Evolutionary conservation across 2,113 vertebrate species (phyloP), one percentile per base, ranked within the genome.

Genomic region (Apodemus sylvaticus): DNA sequence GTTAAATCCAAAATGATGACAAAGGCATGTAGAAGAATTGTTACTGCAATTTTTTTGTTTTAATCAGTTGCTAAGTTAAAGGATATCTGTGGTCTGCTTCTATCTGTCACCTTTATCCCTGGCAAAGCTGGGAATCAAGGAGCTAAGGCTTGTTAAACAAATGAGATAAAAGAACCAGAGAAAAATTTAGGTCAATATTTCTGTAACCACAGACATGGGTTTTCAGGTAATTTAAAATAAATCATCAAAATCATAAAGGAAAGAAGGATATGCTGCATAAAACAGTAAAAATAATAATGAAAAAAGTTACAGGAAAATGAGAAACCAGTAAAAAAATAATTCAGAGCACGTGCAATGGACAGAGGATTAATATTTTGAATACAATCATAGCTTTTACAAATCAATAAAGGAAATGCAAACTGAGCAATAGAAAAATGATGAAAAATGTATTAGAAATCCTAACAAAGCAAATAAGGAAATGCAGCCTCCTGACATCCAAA

Each of bases 401-500:
- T 97, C 92, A 94, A 53, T 91, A 94, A 66, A 29, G 73, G 36
- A 96, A 93, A 79, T n/a, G n/a, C 4, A 77, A 96, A 58, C 7
- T 60, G 6, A 60, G 31, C 12, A 94, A 82, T 58, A 83, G 20
- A 93, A 97, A 86, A 94, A 34, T 91, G 3, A 58, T 78, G 3
- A 89, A 89, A 36, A 94, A 95, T 14, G 8, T 83, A 20, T 29
- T 82, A 78, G 39, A 88, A 94, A 94, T 92, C 87, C 10, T 74
- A 92, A 92, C 86, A 85, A 93, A 94, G 29, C 62, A 79, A 93
- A 91, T 83, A 62, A 91, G 89, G 51, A 96, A 81, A 87, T n/a
- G 77, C 17, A 68, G 7, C 60, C 51, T 62, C 88, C 9, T 83
- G 68, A 82, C 64, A 86, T 62, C 0, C 36, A 17, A 91, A 91